Percentiles rank a stretch among this genome's conserved stretches.
Evolutionary conservation across 2,113 vertebrate species (phyloP).

Genomic region (Ginglymostoma cirratum): DNA sequence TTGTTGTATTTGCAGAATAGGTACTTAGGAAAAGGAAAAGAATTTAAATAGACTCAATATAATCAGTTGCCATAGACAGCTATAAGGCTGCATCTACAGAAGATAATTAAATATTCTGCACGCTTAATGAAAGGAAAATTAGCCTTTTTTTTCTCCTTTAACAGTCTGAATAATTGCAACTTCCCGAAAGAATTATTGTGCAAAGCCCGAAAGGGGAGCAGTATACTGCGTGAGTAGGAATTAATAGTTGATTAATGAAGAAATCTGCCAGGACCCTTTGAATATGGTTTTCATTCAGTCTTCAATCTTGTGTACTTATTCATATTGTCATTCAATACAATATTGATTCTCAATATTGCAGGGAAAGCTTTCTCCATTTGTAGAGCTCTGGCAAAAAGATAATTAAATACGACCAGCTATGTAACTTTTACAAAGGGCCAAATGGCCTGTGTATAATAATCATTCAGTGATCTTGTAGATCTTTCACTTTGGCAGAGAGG

Average conservation of each 20-base stretch:
- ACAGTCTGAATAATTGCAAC: background rate
- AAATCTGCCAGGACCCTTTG: background rate
- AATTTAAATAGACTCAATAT: background rate
- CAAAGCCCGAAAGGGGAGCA: background rate
- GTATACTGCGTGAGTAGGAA: fast-evolving
- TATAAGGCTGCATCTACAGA: background rate
- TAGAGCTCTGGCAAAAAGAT: no score
- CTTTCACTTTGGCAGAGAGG: no score
- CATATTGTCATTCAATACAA: no score
- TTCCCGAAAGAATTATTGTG: background rate
- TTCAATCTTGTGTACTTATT: no score
- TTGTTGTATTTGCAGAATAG: background rate
- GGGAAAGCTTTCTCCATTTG: no score
- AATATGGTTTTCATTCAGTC: background rate
- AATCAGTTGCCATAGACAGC: background rate
- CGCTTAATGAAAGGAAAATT: background rate
- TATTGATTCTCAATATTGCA: no score
- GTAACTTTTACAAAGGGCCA: no score
- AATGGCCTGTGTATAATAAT: no score
- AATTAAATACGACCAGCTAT: no score
- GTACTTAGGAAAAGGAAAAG: background rate
- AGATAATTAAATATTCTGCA: background rate
- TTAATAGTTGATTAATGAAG: background rate
- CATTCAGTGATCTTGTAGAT: no score
- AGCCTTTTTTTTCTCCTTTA: background rate